Conservation (phyloP, 2,888 invertebrate genomes). For the Chrysomela aeneicollis region DNA sequence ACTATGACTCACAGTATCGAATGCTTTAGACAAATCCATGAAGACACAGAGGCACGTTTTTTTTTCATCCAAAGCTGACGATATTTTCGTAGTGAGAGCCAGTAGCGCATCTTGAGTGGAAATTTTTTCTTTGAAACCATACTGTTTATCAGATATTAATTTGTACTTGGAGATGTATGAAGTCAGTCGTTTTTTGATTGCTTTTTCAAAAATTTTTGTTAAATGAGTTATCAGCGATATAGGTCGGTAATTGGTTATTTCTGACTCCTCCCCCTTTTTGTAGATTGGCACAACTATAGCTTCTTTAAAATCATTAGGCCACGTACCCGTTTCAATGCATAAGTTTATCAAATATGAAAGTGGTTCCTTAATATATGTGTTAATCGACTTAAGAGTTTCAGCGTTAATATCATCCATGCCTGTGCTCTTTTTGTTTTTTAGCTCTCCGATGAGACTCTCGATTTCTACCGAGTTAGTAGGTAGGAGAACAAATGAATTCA, state of each 20-base stretch:
- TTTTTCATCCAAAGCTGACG: slow-evolving; percentile 4
- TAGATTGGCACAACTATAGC: background rate
- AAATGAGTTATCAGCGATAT: slow-evolving; percentile 8
- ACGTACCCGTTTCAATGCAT: background rate
- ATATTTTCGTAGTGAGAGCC: slow-evolving; percentile 12
- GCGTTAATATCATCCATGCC: slow-evolving; percentile 1
- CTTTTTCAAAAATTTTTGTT: slow-evolving; percentile 6
- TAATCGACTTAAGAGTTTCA: background rate
- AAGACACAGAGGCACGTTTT: slow-evolving; percentile 13
- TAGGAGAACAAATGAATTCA: background rate
- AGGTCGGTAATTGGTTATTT: slow-evolving; percentile 9
- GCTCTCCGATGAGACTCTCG: background rate
- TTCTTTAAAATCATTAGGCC: slow-evolving; percentile 1
- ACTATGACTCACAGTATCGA: slow-evolving; percentile 13
- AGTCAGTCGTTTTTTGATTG: background rate
- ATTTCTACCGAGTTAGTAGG: background rate
- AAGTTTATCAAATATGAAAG: background rate
- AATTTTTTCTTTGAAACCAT: slow-evolving; percentile 9
- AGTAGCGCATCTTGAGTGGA: slow-evolving; percentile 8
- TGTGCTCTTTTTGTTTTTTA: background rate
- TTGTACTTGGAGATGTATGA: background rate
- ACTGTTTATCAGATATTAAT: slow-evolving; percentile 11
- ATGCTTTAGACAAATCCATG: slow-evolving; percentile 17
- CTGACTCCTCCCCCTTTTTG: background rate
- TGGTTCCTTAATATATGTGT: background rate